Base-by-base conservation (phyloP, 2,888 invertebrate genomes). In the Cabera pusaria region DNA sequence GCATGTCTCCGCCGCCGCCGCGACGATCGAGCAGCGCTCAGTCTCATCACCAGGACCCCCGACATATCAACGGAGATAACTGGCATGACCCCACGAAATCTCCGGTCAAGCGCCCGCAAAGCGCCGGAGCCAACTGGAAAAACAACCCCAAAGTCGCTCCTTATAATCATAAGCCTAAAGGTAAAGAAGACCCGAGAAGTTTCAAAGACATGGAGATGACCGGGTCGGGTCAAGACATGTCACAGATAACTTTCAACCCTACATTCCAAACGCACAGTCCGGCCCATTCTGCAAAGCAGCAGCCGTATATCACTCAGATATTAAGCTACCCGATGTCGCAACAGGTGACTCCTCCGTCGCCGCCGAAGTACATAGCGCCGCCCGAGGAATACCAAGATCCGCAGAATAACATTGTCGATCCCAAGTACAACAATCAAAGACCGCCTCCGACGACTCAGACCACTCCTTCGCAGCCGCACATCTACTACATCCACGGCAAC, bases 241-340 rank as follows among this genome's bases (percentile, higher is more conserved):
- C 88, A 1, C 89, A 89, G 53, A 82, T 89, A 26, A 90, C 88
- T 1, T 88, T 73, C 48, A 90, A 89, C 47, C 89, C 89, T 36
- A 88, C 89, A 83, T 90, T 89, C 85, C 89, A 89, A 67, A 86
- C 82, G 1, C 87, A 88, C 54, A 89, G 89, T 59, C 89, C 90
- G 19, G 85, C 88, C 5, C 88, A 88, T 52, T 71, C 79, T 0
- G 68, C 74, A 1, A 86, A 86, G 48, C 82, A 82, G 32, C 87
- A 88, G 47, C 89, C 90, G 6, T 89, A 87, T 46, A 89, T 87
- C 53, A 79, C 89, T 9, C 90, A 89, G 59, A 88, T 89, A 24
- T 66, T 88, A 38, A 84, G 84, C 31, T 88, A 87, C 49, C 89
- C 89, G 0, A 81, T 80, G 68, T 82, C 87, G 1, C 88, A 89